phyloP scores from a whole-genome alignment of 2,888 invertebrate species.

The Aphodius sticticus region DNA sequence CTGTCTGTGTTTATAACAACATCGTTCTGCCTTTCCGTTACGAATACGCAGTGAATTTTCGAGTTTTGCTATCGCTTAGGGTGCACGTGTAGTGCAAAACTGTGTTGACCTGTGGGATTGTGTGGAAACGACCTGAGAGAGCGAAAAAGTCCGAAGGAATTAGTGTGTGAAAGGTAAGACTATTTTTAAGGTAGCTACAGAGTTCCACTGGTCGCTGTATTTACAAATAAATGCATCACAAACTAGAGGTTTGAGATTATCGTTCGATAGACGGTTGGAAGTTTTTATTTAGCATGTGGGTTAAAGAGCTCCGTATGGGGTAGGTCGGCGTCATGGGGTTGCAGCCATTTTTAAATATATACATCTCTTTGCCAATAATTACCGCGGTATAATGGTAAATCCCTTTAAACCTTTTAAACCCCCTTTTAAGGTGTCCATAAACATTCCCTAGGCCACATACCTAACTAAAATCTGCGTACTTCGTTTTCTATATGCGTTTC shows the following conservation, averaged over 20 bases:
- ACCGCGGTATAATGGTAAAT: not conserved
- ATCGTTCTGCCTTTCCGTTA: not conserved
- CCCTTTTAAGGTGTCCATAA: not conserved
- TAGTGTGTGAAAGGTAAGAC: conserved; percentile 14
- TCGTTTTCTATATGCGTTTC: conserved; percentile 30
- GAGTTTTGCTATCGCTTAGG: not conserved
- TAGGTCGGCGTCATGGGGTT: conserved; percentile 26
- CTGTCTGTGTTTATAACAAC: conserved; percentile 30
- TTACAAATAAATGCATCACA: not conserved
- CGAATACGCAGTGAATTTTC: not conserved
- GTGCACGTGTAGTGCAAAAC: not conserved
- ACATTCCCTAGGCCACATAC: no score
- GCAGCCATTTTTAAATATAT: conserved; percentile 24
- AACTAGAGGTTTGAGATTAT: not conserved
- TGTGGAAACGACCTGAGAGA: not conserved
- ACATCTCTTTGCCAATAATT: not conserved
- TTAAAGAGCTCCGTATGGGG: conserved; percentile 14
- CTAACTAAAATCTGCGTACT: conserved; percentile 5
- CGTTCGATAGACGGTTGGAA: not conserved
- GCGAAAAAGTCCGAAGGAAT: not conserved
- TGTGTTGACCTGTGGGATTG: not conserved
- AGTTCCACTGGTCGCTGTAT: not conserved
- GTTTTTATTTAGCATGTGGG: not conserved
- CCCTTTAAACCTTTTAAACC: not conserved
- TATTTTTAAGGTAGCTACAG: conserved; percentile 28